phyloP scores from a whole-genome alignment of 2,797 vertebrate genomes.

The Macropodus opercularis region DNA sequence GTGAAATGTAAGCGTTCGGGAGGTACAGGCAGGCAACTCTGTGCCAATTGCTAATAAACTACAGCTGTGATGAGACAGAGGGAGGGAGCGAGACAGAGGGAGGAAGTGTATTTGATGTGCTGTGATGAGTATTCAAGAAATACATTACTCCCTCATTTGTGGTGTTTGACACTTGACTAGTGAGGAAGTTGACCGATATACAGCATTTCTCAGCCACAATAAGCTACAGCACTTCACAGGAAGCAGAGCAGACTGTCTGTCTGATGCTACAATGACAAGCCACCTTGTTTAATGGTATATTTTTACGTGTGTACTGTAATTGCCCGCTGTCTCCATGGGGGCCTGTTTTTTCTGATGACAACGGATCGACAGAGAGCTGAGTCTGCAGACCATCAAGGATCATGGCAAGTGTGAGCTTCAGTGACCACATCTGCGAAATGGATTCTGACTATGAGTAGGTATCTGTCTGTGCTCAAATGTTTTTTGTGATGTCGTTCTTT shows the following conservation, averaged over 20 bases:
- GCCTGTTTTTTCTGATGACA: neutral
- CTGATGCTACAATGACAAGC: neutral
- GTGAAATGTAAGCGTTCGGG: no score
- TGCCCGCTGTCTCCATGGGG: neutral
- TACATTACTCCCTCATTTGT: neutral
- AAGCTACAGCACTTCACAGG: neutral
- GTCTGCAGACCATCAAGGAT: neutral
- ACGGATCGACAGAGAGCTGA: neutral
- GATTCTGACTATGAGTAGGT: conserved; percentile 65
- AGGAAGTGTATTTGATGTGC: conserved; percentile 25
- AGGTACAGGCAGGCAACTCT: no score
- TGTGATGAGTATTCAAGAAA: neutral
- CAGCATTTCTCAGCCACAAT: neutral
- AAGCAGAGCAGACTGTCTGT: neutral
- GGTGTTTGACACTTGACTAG: neutral
- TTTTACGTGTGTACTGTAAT: neutral
- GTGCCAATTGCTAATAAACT: conserved; percentile 16
- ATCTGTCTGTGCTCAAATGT: neutral
- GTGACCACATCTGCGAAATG: neutral
- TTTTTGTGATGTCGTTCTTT: no score
- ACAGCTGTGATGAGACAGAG: conserved; percentile 22
- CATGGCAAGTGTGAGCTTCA: conserved; percentile 39
- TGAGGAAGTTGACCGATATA: neutral
- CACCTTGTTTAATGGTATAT: no score
- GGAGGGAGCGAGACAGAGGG: neutral